phyloP scores from a whole-genome alignment of 2,113 vertebrate species.

The Acrocephalus arundinaceus region DNA sequence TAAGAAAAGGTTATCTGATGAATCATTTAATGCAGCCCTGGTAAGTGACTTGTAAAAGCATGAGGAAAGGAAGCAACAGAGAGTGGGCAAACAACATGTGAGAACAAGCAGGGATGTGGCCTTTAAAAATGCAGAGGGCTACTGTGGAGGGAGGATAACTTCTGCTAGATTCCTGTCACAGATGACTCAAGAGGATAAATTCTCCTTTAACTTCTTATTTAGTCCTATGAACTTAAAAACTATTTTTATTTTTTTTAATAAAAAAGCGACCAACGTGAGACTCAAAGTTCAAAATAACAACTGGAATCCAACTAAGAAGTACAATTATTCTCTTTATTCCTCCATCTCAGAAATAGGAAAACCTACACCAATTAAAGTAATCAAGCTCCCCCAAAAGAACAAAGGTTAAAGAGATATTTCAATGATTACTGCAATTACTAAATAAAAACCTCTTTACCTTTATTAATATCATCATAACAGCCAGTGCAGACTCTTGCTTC shows the following conservation, averaged over 20 bases:
- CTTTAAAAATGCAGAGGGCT: neutral
- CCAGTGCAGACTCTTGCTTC: slow-evolving; percentile 92
- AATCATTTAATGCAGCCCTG: neutral
- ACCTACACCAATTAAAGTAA: neutral
- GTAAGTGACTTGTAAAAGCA: neutral
- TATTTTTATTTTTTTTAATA: neutral
- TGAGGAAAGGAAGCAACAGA: neutral
- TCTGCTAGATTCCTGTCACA: neutral
- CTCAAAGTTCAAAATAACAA: neutral
- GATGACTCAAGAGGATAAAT: neutral
- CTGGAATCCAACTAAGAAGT: neutral
- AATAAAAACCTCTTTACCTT: slow-evolving; percentile 77
- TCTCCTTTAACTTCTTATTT: neutral
- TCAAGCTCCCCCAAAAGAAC: neutral
- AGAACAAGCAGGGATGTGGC: neutral
- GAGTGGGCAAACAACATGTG: neutral
- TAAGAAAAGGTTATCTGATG: neutral
- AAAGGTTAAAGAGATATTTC: neutral
- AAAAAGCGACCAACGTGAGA: neutral
- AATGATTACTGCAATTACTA: neutral
- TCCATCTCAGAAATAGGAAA: neutral
- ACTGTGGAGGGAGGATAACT: neutral
- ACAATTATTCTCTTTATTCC: neutral
- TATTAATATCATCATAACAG: slow-evolving; percentile 87
- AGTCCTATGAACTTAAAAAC: neutral